Evolutionary conservation across 2,797 vertebrate species (phyloP).

Genomic region (Crenichthys baileyi): DNA sequence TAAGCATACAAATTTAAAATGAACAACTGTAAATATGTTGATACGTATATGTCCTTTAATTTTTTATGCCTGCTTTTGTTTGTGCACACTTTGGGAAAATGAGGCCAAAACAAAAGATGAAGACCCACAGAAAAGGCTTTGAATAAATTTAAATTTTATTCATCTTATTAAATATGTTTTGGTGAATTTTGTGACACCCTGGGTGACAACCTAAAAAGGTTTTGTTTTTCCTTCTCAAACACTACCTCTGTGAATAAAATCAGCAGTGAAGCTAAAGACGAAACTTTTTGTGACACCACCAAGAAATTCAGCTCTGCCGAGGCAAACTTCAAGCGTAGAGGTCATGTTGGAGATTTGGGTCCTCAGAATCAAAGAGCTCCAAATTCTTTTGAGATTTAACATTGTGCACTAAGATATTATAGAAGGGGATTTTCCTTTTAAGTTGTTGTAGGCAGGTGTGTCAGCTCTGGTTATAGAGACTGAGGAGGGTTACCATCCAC

Average conservation of each 20-base stretch:
- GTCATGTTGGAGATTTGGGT: slow-evolving; percentile 45
- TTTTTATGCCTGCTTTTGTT: neutral
- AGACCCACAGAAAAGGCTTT: neutral
- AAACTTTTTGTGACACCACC: slow-evolving; percentile 15
- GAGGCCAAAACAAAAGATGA: neutral
- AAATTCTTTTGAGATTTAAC: slow-evolving; percentile 52
- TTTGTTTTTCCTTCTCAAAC: neutral
- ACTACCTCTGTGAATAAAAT: neutral
- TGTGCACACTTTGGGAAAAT: neutral
- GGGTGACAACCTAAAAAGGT: neutral
- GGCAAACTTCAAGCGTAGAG: slow-evolving; percentile 55
- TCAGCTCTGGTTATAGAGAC: slow-evolving; percentile 42
- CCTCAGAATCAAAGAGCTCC: slow-evolving; percentile 41
- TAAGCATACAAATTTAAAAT: neutral
- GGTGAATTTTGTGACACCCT: neutral
- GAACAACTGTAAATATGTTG: neutral
- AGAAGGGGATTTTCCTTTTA: slow-evolving; percentile 51
- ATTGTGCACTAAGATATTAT: slow-evolving; percentile 33
- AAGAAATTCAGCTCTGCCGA: slow-evolving; percentile 19
- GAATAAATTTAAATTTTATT: neutral
- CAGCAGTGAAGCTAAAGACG: slow-evolving; percentile 1
- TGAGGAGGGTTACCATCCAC: slow-evolving; percentile 19
- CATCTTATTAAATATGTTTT: neutral
- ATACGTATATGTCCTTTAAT: neutral
- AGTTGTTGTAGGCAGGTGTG: slow-evolving; percentile 51